Conservation (phyloP, 2,113 vertebrate species). For the Orcinus orca region DNA sequence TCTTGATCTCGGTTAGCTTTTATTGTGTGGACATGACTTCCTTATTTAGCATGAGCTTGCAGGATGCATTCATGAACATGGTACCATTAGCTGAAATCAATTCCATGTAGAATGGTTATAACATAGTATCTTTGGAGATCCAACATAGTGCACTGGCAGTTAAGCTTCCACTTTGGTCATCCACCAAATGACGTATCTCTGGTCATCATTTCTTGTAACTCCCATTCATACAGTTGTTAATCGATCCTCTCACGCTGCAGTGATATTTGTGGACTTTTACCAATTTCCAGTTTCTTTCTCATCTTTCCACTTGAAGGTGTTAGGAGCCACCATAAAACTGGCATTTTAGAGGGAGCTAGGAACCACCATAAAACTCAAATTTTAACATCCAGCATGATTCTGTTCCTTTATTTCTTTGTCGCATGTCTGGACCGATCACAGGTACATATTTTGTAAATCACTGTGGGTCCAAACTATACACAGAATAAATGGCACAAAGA, state of each 20-base stretch:
- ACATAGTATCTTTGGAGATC: not conserved
- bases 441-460: not conserved
- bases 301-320: not conserved
- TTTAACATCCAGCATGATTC: not conserved
- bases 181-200: not conserved
- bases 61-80: not conserved
- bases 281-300: not conserved
- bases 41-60: not conserved
- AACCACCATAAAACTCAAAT: not conserved
- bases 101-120: not conserved
- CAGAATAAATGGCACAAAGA: not conserved
- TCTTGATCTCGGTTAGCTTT: not conserved
- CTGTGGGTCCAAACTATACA: not conserved
- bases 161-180: not conserved
- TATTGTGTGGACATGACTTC: not conserved
- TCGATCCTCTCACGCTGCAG: not conserved
- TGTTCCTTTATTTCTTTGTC: not conserved
- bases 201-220: not conserved
- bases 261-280: not conserved
- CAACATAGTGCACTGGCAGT: not conserved
- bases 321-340: not conserved
- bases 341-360: not conserved
- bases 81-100: not conserved
- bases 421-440: not conserved
- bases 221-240: not conserved